phyloP scores from a whole-genome alignment of 2,888 invertebrate species.

The Polydrusus tereticollis region DNA sequence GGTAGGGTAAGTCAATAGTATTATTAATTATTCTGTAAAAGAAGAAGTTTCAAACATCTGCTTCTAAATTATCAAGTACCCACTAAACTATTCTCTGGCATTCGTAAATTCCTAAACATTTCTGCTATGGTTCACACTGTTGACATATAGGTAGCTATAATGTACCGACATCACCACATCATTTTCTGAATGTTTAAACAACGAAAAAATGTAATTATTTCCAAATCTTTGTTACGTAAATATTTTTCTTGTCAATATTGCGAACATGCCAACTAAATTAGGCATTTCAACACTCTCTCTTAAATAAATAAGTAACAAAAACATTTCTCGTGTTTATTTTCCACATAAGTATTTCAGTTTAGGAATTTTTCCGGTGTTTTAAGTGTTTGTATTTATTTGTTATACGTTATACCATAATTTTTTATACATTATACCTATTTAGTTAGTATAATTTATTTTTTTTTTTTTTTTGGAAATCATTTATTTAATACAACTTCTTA shows the following conservation, averaged over 20 bases:
- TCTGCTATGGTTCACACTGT: background rate
- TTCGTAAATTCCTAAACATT: too few relatives aligned
- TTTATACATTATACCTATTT: too few relatives aligned
- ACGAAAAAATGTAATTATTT: slow-evolving; percentile 7
- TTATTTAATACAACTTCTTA: too few relatives aligned
- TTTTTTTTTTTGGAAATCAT: too few relatives aligned
- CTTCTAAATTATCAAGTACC: too few relatives aligned
- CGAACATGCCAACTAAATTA: slow-evolving; percentile 9
- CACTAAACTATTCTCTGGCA: too few relatives aligned
- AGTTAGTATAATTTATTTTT: too few relatives aligned
- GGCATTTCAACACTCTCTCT: background rate
- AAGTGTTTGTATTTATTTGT: too few relatives aligned
- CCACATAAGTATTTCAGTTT: background rate
- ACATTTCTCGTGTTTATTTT: slow-evolving; percentile 1
- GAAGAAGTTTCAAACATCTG: too few relatives aligned
- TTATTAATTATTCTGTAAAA: background rate
- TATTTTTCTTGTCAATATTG: slow-evolving; percentile 4
- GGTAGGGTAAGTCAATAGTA: background rate
- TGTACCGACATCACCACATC: background rate
- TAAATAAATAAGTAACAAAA: slow-evolving; percentile 11
- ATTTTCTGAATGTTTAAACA: background rate
- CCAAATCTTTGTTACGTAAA: slow-evolving; percentile 2
- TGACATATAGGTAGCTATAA: background rate
- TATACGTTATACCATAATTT: too few relatives aligned
- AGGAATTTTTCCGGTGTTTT: background rate